A percentile compares a stretch with the other conserved stretches of the same genome.
Conservation (phyloP, 2,888 invertebrate genomes). For the Antitype chi region DNA sequence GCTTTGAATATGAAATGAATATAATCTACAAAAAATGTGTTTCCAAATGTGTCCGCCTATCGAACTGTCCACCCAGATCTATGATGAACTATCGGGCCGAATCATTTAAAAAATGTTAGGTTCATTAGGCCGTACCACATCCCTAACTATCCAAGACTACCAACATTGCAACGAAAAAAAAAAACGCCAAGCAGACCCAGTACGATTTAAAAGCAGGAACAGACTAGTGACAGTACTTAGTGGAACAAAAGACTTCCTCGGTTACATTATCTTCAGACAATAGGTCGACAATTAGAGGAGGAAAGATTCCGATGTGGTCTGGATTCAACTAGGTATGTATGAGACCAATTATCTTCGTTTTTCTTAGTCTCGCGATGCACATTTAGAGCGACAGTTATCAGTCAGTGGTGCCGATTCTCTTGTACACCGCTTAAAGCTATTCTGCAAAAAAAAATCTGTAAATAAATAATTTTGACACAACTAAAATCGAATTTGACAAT, state of each 20-base stretch:
- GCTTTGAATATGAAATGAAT: too few relatives aligned
- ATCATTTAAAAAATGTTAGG: neutral
- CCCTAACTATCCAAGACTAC: neutral
- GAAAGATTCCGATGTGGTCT: slow-evolving; percentile 26
- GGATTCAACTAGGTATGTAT: neutral
- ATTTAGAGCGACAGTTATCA: neutral
- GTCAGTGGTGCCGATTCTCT: neutral
- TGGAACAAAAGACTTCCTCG: slow-evolving; percentile 47
- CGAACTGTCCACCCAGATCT: neutral
- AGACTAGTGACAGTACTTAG: slow-evolving; percentile 17
- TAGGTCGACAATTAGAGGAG: slow-evolving; percentile 45
- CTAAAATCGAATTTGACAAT: too few relatives aligned
- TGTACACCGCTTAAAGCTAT: too few relatives aligned
- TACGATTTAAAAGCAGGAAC: slow-evolving; percentile 3
- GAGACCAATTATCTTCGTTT: neutral
- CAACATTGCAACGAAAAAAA: neutral
- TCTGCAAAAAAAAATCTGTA: too few relatives aligned
- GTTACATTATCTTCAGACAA: slow-evolving; percentile 49
- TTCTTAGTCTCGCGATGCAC: neutral
- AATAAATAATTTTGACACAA: too few relatives aligned
- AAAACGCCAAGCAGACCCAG: neutral
- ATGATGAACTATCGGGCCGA: neutral
- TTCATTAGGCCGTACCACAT: neutral
- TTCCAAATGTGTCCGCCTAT: too few relatives aligned
- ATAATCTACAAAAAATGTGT: too few relatives aligned